Evolutionary conservation across 2,797 vertebrate species (phyloP), one percentile per base, ranked within the genome.

Genomic region (Tapera naevia): DNA sequence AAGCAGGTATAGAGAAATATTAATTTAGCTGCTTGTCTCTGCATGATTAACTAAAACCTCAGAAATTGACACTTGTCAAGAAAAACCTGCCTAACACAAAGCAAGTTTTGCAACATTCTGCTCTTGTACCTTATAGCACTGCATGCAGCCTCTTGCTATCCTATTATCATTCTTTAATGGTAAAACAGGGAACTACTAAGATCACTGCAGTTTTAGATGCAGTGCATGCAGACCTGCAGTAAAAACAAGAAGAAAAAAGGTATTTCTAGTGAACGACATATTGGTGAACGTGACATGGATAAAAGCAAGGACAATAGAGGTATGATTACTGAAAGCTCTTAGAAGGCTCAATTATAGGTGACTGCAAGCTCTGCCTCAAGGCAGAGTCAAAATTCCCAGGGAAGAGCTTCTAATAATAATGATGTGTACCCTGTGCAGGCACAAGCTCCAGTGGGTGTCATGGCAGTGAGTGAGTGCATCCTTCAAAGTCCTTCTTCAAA

Each of bases 1-100:
- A 95, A 93, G 27, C 35, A n/a, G 37, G 86, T 45, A 60, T 71
- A 58, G 91, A 87, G 41, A 65, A 88, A 96, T 58, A 94, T 93
- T 93, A 95, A 94, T 92, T 96, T 93, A 90, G 70, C 93, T 86
- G 58, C 53, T 96, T 91, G 84, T 54, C 73, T 95, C 89, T 95
- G 48, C n/a, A 73, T 94, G 54, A 91, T 96, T 87, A 93, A 69
- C 46, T 32, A 62, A 88, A 91, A 93, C 64, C 87, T 79, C 28
- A 32, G 53, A 88, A 74, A 93, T 7, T n/a, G 80, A 46, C 4
- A 9, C 56, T 84, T 76, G 50, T 91, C 87, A 84, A 43, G 45
- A 79, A 93, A 69, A 35, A 76, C 51, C 65, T 61, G 71, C 78
- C 51, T 79, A 80, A 81, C 21, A 70, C 33, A 75, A 81, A 93